Evolutionary conservation across 2,888 invertebrate genomes (phyloP), one percentile per base, ranked within the genome.

Genomic region (Sesamia inferens): DNA sequence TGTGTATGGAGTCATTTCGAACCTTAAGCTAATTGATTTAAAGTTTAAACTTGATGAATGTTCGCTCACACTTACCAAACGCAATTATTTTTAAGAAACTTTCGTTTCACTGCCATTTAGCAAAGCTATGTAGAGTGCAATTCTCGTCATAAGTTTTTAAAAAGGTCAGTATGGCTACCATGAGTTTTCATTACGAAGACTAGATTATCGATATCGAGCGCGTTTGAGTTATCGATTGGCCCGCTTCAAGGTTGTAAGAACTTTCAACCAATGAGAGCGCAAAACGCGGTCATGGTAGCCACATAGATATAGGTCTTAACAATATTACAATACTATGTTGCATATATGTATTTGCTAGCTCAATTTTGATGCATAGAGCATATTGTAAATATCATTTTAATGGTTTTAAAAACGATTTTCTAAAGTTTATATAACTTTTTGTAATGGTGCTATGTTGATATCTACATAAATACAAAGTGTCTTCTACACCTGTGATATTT

Each of bases 401-500:
- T 48, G 11, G n/a, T 73, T 0, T n/a, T 6, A 16, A 14, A 63
- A 58, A 54, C 8, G 2, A 8, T 5, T 31, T 31, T 31, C 19
- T 48, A 0, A 19, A 10, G 1, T 42, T 39, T 48, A 24, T 2
- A 24, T 55, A 0, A 8, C 22, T 11, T 51, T 5, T 22, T 59
- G 0, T 48, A 42, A 44, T 55, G 55, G 79, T 79, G 79, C 44
- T 63, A 67, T 71, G 48, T 58, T 71, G 42, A 57, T 59, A 19
- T 75, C 19, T 80, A 74, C 48, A 81, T 62, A 2, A 24, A 48
- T 81, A 74, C 55, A n/a, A 76, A 78, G 79, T 81, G 79, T 84
- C 86, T 83, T 82, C 66, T 69, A 44, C 70, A 67, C 61, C 87
- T 90, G 89, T 90, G 88, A 88, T 90, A 88, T 86, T 68, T 81